Conservation (phyloP, 2,113 vertebrate genomes). For the Toxotes chatareus region DNA sequence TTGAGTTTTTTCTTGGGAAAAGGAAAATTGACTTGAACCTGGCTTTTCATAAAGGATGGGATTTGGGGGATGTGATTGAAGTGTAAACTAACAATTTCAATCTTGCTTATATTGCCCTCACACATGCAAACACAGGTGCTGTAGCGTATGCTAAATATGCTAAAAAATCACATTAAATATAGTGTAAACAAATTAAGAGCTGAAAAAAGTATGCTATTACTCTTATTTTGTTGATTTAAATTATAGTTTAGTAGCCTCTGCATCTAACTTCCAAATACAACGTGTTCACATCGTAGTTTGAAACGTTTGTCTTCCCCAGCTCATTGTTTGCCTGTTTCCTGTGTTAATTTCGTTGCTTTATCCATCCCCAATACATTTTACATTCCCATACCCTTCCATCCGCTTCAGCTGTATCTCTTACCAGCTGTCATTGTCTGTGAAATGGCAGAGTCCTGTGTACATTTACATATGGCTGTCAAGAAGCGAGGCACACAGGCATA, state of each 20-base stretch:
- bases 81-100: not conserved
- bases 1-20: not conserved
- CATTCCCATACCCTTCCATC: not conserved
- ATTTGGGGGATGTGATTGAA: not conserved
- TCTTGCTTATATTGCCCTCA: no score
- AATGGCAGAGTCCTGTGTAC: slow-evolving; percentile 13
- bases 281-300: not conserved
- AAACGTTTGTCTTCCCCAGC: not conserved
- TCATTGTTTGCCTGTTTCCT: not conserved
- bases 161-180: no score
- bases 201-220: not conserved
- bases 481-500: slow-evolving; percentile 17
- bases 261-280: not conserved
- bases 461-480: slow-evolving; percentile 46
- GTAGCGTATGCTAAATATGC: not conserved
- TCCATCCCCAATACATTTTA: not conserved
- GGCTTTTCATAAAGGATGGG: not conserved
- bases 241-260: not conserved
- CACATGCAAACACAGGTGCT: not conserved
- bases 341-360: not conserved
- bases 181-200: no score
- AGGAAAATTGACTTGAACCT: not conserved
- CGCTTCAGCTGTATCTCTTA: slow-evolving; percentile 17
- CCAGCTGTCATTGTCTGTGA: slow-evolving; percentile 38
- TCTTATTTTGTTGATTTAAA: not conserved